A percentile compares a stretch with the other conserved stretches of the same genome.
Evolutionary conservation across 2,888 invertebrate genomes (phyloP).

Genomic region (Macropis europaea): DNA sequence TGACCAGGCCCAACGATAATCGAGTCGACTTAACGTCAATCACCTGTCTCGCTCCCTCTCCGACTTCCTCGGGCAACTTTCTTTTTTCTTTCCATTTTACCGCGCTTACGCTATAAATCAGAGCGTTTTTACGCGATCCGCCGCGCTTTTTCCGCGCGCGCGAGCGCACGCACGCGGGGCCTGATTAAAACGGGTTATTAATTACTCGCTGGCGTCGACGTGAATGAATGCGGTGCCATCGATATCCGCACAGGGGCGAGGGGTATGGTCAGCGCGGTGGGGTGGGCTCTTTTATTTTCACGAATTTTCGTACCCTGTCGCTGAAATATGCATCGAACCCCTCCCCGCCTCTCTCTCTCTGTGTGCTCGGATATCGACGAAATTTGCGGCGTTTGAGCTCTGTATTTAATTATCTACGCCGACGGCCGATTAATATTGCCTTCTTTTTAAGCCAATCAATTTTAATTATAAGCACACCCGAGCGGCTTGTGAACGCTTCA

Average conservation of each 20-base stretch:
- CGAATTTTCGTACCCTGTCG: conserved; percentile 39
- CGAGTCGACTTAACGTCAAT: conserved; percentile 72
- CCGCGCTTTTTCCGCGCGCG: conserved; percentile 63
- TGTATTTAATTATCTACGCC: conserved; percentile 42
- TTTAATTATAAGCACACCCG: conserved; percentile 40
- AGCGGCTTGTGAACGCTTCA: conserved; percentile 9
- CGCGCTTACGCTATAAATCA: conserved; percentile 72
- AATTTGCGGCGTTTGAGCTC: conserved; percentile 37
- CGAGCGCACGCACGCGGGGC: conserved; percentile 61
- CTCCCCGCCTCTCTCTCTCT: conserved; percentile 30
- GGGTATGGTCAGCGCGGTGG: too few species aligned
- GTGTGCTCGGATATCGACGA: conserved; percentile 21
- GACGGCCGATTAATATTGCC: conserved; percentile 36
- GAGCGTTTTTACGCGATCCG: conserved; percentile 67
- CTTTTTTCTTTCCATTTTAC: conserved; percentile 56
- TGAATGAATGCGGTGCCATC: conserved; percentile 61
- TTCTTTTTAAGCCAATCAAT: conserved; percentile 38
- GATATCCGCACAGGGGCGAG: conserved; percentile 25
- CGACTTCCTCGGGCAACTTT: conserved; percentile 48
- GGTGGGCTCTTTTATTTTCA: conserved; percentile 44
- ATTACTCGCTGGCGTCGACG: conserved; percentile 69
- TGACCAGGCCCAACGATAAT: conserved; percentile 69
- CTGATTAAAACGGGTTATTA: conserved; percentile 77
- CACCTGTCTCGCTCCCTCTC: conserved; percentile 26
- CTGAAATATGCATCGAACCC: conserved; percentile 39